Evolutionary conservation across 1,140 invertebrate species (phyloP), one percentile per base, ranked within the genome.

Genomic region (Cheumatopsyche charites): DNA sequence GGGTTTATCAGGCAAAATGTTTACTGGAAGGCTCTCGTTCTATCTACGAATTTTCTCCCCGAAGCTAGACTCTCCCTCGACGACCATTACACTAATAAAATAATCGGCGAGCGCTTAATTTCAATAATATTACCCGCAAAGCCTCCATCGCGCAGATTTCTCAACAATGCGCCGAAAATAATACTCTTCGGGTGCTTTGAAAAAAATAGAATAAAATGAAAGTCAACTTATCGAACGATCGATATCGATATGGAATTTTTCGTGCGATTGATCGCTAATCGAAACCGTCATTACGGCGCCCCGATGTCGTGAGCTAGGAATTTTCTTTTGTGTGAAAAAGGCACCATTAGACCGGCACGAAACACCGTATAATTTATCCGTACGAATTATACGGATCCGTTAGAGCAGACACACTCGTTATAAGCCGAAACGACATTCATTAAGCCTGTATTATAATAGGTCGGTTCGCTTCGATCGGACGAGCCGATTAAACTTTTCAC

Each of bases 1-100:
- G 81, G 81, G 80, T 81, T 82, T 83, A 85, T 84, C 83, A 83
- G 82, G 81, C 82, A 82, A 62, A 63, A 73, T 62, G 68, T 73
- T 73, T 73, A 73, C 67, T 41, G 62, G 62, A 42, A 62, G 29
- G 68, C 66, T 67, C 55, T 62, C 26, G 17, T 67, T 70, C 67
- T 62, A 52, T 63, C 63, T 26, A 36, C 49, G 55, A 36, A 63
- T 71, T 29, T 52, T 55, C 23, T 47, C 65, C n/a, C 55, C 55
- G 55, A 17, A 13, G 23, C 23, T 13, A 41, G 36, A 15, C 71
- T 25, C 49, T 62, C 45, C 67, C 72, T 52, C 42, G 52, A 36
- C 69, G 69, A 45, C 69, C 69, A 71, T 71, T 71, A 71, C 55
- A 68, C 74, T 75, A 75, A 75, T 75, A 75, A 75, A 75, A 75